Percentiles rank a stretch among this genome's conserved stretches.
Evolutionary conservation across 2,888 invertebrate species (phyloP).

Genomic region (Pandemis corylana): DNA sequence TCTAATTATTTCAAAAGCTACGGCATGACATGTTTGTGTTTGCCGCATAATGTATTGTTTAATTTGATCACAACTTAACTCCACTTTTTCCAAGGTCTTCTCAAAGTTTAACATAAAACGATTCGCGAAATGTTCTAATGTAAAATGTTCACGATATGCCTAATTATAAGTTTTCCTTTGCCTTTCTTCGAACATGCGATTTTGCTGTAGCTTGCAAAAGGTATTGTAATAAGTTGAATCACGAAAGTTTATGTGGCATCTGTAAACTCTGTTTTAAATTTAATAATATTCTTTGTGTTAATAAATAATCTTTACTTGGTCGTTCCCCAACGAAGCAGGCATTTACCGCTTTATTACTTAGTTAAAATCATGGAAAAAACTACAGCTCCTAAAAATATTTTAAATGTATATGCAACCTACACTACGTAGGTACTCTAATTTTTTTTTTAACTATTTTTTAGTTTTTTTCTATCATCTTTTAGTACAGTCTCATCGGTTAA

Average conservation of each 20-base stretch:
- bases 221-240: slow-evolving; percentile 11
- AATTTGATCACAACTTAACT: not conserved
- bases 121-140: not conserved
- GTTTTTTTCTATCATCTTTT: too few species aligned
- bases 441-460: too few species aligned
- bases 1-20: not conserved
- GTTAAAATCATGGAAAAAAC: too few species aligned
- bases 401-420: too few species aligned
- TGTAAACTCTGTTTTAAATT: not conserved
- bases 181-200: slow-evolving; percentile 28
- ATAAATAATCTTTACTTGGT: not conserved
- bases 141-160: slow-evolving; percentile 12
- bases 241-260: slow-evolving; percentile 16
- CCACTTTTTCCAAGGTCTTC: not conserved
- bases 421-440: too few species aligned
- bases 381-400: too few species aligned
- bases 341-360: too few species aligned
- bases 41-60: not conserved
- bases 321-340: not conserved
- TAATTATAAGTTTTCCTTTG: slow-evolving; percentile 38
- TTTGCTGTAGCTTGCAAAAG: slow-evolving; percentile 1
- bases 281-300: not conserved
- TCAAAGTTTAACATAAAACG: not conserved
- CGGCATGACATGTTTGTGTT: not conserved
- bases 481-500: too few species aligned